Conservation (phyloP, 2,888 invertebrate species). For the Dermolepida albohirtum region DNA sequence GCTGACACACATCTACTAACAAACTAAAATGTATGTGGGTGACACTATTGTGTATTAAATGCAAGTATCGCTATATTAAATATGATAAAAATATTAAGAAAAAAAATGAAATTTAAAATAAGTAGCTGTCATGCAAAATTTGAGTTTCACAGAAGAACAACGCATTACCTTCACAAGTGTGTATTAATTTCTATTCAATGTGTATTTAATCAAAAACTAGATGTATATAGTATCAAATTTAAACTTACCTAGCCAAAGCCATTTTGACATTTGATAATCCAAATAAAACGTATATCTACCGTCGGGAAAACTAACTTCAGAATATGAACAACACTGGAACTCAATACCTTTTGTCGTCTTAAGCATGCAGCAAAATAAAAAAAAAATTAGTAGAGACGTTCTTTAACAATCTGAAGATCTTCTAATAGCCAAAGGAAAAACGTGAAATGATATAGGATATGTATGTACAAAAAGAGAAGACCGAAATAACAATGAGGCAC, state of each 20-base stretch:
- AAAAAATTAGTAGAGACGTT: conserved; percentile 4
- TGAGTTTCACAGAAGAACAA: no score
- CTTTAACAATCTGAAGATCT: conserved; percentile 2
- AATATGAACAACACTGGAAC: conserved; percentile 10
- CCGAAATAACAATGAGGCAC: no score
- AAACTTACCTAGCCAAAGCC: conserved; percentile 75
- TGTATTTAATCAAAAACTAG: background rate
- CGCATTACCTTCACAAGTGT: no score
- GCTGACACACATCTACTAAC: conserved; percentile 52
- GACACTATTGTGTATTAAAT: conserved; percentile 44
- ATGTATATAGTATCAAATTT: background rate
- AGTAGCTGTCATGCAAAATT: background rate
- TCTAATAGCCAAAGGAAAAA: conserved; percentile 2
- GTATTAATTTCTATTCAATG: conserved; percentile 1
- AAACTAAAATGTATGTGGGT: conserved; percentile 48
- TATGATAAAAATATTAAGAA: background rate
- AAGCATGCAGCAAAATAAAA: background rate
- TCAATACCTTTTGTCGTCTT: conserved; percentile 8
- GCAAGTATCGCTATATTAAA: conserved; percentile 12
- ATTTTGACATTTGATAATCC: conserved; percentile 73
- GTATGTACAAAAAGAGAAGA: no score
- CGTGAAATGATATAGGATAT: no score
- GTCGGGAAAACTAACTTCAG: conserved; percentile 6
- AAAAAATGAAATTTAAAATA: conserved; percentile 5
- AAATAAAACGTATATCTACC: conserved; percentile 1